Evolutionary conservation across 2,113 vertebrate species (phyloP), one percentile per base, ranked within the genome.

Genomic region (Poeciliopsis prolifica): DNA sequence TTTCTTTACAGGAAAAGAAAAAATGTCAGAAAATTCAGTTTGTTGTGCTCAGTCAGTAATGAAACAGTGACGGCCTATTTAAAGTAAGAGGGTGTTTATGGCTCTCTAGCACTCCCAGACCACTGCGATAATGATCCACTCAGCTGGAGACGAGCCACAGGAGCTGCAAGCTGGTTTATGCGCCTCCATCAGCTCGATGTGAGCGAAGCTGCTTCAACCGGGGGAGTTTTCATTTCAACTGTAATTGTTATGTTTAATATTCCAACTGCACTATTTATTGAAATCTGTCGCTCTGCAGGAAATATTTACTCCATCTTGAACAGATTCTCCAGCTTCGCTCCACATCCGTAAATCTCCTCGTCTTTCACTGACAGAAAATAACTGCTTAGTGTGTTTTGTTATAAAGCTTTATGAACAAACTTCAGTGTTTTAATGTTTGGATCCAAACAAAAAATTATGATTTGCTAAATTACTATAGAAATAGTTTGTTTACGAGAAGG

Each of bases 241-340:
- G 62, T 72, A 70, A 65, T 80, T 60, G 0, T 29, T 62, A 17
- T 44, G 42, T 74, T 83, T 65, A 61, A 65, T 29, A 3, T 76
- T 85, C 66, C 69, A 64, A 35, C 72, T 63, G 19, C 61, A 68
- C 26, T 68, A 61, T 82, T 85, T 74, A 82, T 83, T 82, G 31
- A 42, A 71, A 79, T 72, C 67, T 70, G 73, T 80, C 37, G 35
- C 69, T 79, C 66, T 24, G 68, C 31, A 11, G 17, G 6, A 74
- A 69, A 67, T 51, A 44, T 68, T 40, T 82, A 64, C 58, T 42
- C 35, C 26, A 8, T n/a, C 33, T 6, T 31, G 24, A 58, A 22
- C 33, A 3, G 14, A 15, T 48, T 64, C 65, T 35, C 19, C 10
- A 70, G 44, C 30, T 28, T 24, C 22, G 51, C 51, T 54, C 24